Percentiles rank a stretch among this genome's conserved stretches.
These are phyloP conservation scores for Bursaphelenchus mucronatus DNA, from an alignment of 1,140 invertebrate species.

Conservation along the genomic window DNA sequence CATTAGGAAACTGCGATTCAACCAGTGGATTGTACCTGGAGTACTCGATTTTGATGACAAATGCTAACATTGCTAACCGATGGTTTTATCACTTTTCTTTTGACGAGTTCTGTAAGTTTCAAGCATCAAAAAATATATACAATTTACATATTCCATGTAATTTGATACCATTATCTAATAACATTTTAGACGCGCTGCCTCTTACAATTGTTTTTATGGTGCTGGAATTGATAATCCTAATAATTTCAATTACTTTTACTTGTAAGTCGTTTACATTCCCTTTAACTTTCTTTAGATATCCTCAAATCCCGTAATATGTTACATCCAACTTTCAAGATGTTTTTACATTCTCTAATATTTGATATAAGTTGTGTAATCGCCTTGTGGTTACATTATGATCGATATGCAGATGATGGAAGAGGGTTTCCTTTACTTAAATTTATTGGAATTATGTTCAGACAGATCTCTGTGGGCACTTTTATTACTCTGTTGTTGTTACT, in stretches of 20 bases:
- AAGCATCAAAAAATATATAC: constrained; percentile 72
- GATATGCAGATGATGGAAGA: constrained; percentile 71
- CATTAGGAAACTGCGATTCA: constrained; percentile 56
- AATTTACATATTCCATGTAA: constrained; percentile 67
- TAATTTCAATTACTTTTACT: constrained; percentile 31
- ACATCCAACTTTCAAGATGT: constrained; percentile 82
- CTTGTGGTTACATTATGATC: constrained; percentile 69
- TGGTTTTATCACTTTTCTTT: constrained; percentile 83
- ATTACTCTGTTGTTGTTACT: constrained; percentile 75
- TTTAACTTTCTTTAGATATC: constrained; percentile 65
- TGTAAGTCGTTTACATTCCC: constrained; percentile 12
- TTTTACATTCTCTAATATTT: constrained; percentile 70
- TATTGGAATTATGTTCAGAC: constrained; percentile 68
- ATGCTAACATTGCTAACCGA: constrained; percentile 71
- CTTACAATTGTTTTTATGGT: constrained; percentile 49
- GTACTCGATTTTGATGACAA: constrained; percentile 75
- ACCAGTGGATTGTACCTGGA: constrained; percentile 64
- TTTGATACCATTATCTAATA: constrained; percentile 68
- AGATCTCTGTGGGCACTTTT: constrained; percentile 70
- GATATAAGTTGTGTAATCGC: constrained; percentile 68
- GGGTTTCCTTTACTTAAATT: constrained; percentile 66
- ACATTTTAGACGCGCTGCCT: constrained; percentile 61
- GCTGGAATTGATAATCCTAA: constrained; percentile 20
- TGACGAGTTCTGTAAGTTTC: constrained; percentile 80
- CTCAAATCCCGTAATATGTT: constrained; percentile 73